Conservation (phyloP, 2,113 vertebrate species). For the Gorsachius goisagi region DNA sequence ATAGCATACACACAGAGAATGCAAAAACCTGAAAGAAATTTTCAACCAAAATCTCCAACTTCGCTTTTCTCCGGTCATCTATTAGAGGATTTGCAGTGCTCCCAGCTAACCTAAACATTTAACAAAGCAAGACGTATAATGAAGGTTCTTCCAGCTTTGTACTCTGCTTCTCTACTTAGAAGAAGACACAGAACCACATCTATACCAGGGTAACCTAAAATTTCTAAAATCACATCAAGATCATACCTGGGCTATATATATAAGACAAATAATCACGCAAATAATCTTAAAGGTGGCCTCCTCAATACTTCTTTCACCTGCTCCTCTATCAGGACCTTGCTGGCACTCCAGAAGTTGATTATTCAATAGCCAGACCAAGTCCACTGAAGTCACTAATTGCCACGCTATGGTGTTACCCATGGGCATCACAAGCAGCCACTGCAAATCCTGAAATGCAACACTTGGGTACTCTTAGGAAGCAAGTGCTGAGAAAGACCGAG, state of each 20-base stretch:
- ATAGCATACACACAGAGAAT: background rate
- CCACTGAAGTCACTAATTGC: background rate
- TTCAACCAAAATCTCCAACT: background rate
- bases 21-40: background rate
- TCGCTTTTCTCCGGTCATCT: background rate
- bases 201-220: background rate
- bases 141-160: background rate
- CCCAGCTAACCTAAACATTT: background rate
- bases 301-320: background rate
- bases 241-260: too few relatives aligned
- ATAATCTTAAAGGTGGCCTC: background rate
- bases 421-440: background rate
- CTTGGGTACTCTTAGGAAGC: background rate
- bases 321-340: background rate
- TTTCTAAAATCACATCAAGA: background rate
- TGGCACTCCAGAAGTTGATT: background rate
- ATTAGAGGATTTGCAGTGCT: background rate
- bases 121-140: background rate
- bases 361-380: background rate
- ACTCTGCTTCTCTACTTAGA: background rate
- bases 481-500: background rate
- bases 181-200: background rate
- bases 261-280: background rate
- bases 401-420: background rate
- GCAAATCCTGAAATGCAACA: background rate